Conservation (phyloP, 2,888 invertebrate species). For the Arctia plantaginis region DNA sequence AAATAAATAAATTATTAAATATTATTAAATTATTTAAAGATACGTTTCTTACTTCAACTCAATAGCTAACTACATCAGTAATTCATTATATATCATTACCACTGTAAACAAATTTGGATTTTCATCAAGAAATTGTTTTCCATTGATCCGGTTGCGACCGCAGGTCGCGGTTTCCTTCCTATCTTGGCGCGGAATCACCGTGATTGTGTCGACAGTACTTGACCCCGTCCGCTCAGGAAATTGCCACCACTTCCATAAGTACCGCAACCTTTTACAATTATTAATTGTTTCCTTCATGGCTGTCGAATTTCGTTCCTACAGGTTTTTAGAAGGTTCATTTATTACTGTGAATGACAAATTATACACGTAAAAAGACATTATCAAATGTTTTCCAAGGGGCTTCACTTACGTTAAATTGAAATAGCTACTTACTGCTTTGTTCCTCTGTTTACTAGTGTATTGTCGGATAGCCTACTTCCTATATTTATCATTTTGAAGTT, state of each 20-base stretch:
- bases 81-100: neutral
- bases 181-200: slow-evolving; percentile 61
- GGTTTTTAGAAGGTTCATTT: slow-evolving; percentile 5
- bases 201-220: slow-evolving; percentile 57
- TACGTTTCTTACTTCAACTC: too few relatives aligned
- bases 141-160: slow-evolving; percentile 33
- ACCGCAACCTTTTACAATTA: slow-evolving; percentile 54
- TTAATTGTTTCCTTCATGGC: slow-evolving; percentile 32
- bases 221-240: slow-evolving; percentile 69
- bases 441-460: too few relatives aligned
- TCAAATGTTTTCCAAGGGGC: too few relatives aligned
- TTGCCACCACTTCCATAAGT: slow-evolving; percentile 64
- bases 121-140: slow-evolving; percentile 17
- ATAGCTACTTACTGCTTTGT: too few relatives aligned
- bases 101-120: neutral
- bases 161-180: slow-evolving; percentile 67
- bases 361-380: neutral
- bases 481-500: too few relatives aligned
- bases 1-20: too few relatives aligned
- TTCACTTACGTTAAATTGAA: too few relatives aligned
- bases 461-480: too few relatives aligned
- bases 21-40: too few relatives aligned
- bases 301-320: slow-evolving; percentile 19
- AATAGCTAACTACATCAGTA: neutral
- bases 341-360: neutral